Conservation (phyloP, 1,140 invertebrate genomes). For the Callitettix versicolor region DNA sequence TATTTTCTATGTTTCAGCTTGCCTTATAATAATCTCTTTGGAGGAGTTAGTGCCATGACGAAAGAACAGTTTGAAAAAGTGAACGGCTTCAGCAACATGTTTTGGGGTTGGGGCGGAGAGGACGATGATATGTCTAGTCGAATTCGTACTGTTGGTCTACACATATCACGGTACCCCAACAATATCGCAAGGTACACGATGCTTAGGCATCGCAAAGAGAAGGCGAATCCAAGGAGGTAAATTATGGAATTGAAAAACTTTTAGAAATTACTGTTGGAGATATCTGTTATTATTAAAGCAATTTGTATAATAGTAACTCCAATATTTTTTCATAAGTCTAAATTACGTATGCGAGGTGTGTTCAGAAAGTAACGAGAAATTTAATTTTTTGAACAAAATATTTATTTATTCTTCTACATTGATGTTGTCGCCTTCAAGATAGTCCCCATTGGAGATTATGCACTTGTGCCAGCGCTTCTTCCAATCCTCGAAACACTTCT, state of each 20-base stretch:
- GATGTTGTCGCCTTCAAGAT: no score
- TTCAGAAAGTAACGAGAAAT: no score
- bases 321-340: no score
- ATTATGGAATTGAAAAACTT: neutral
- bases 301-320: no score
- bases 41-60: conserved; percentile 77
- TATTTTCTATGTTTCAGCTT: conserved; percentile 52
- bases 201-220: conserved; percentile 79
- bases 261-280: neutral
- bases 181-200: conserved; percentile 83
- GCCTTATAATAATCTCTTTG: conserved; percentile 81
- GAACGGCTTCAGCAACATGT: conserved; percentile 86
- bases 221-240: conserved; percentile 79
- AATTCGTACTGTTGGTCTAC: conserved; percentile 62
- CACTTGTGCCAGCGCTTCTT: no score
- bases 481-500: no score
- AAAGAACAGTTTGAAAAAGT: conserved; percentile 67
- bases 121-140: conserved; percentile 87
- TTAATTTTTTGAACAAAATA: no score
- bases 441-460: no score
- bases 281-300: no score
- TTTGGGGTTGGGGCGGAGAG: conserved; percentile 89
- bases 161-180: conserved; percentile 76
- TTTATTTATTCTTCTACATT: no score
- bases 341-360: no score